Conservation (phyloP, 2,113 vertebrate genomes). For the Xyliphius kryptos region DNA sequence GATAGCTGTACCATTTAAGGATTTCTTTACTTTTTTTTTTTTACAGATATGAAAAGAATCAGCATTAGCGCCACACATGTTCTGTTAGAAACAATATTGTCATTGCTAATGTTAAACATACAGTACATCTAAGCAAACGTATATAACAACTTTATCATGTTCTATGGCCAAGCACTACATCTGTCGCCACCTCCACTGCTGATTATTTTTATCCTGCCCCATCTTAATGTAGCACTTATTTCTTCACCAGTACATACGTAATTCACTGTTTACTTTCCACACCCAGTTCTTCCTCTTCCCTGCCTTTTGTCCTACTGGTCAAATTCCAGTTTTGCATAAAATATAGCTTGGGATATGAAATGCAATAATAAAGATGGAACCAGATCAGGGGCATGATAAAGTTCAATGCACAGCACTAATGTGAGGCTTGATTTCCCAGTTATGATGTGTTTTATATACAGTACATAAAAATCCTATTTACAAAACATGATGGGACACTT, state of each 20-base stretch:
- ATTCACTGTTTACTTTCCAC: slow-evolving; percentile 54
- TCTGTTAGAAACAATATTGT: slow-evolving; percentile 36
- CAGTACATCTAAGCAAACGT: slow-evolving; percentile 25
- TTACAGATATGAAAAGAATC: slow-evolving; percentile 1
- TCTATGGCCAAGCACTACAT: slow-evolving; percentile 31
- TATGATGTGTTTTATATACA: too few relatives aligned
- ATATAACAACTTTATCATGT: background rate
- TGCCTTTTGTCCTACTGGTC: slow-evolving; percentile 59
- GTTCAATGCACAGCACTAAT: slow-evolving; percentile 1
- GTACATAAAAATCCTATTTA: too few relatives aligned
- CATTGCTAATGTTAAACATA: slow-evolving; percentile 14
- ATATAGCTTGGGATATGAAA: slow-evolving; percentile 27
- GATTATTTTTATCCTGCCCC: slow-evolving; percentile 17
- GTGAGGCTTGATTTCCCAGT: background rate
- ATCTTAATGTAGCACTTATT: slow-evolving; percentile 28
- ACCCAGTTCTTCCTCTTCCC: slow-evolving; percentile 66
- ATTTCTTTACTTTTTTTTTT: slow-evolving; percentile 14
- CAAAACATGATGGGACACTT: too few relatives aligned
- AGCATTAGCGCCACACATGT: background rate
- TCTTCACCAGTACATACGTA: slow-evolving; percentile 47
- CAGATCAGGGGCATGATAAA: slow-evolving; percentile 11
- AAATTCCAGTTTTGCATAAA: too few relatives aligned
- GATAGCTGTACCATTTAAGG: slow-evolving; percentile 32
- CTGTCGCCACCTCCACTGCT: background rate
- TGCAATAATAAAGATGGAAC: slow-evolving; percentile 33